Conservation (phyloP, 2,113 vertebrate species). For the Smithornis capensis region DNA sequence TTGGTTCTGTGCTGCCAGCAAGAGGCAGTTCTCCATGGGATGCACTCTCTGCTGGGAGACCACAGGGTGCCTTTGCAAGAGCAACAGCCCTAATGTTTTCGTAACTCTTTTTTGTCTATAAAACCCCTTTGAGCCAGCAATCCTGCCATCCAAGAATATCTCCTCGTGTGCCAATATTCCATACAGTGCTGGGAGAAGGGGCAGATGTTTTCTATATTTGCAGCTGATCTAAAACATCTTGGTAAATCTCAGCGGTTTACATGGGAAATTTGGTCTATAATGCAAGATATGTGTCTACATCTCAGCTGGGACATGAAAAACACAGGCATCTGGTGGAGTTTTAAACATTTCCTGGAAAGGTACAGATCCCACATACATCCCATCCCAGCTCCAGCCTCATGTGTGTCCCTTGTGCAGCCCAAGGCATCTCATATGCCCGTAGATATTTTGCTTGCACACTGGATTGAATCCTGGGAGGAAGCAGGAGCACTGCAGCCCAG, state of each 20-base stretch:
- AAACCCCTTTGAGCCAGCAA: not conserved
- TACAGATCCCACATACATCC: not conserved
- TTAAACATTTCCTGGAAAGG: not conserved
- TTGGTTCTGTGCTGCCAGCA: not conserved
- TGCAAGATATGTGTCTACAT: not conserved
- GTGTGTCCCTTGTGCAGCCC: not conserved
- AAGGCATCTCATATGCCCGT: not conserved
- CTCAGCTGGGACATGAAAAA: not conserved
- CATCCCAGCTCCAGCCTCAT: not conserved
- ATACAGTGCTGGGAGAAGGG: not conserved
- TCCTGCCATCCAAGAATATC: not conserved
- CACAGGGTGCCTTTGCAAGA: not conserved
- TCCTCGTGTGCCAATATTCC: not conserved
- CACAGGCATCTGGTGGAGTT: not conserved
- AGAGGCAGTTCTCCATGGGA: not conserved
- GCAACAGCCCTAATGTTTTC: not conserved
- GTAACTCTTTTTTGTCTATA: not conserved
- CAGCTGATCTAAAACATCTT: slow-evolving; percentile 1
- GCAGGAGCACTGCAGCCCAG: not conserved
- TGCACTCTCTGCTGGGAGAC: not conserved
- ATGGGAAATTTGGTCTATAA: not conserved
- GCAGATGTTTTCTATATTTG: not conserved
- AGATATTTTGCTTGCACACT: not conserved
- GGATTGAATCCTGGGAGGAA: not conserved
- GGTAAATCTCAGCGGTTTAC: not conserved